Evolutionary conservation across 1,140 invertebrate species (phyloP), one percentile per base, ranked within the genome.

Genomic region (Achatina immaculata): DNA sequence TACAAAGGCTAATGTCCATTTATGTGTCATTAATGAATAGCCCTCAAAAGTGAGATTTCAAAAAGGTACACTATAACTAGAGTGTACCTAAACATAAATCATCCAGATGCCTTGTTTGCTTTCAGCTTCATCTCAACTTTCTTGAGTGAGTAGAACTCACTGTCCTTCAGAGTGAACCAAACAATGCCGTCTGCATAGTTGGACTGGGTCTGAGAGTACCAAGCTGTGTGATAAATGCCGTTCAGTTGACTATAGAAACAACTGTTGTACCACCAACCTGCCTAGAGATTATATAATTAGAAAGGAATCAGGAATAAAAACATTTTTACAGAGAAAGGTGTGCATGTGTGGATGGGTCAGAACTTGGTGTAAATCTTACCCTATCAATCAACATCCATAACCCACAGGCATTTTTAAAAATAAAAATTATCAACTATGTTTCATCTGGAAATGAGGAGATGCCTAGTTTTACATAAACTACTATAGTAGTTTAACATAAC

Each of bases 231-330:
- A 88, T 93, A 94, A 45, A 92, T 87, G 9, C 94, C 94, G 87
- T 94, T 94, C 55, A 94, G 90, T 88, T 94, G 93, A 69, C 92
- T 90, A 84, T 93, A 92, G 85, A 93, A 94, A 83, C 94, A 94
- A 90, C 92, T 93, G 85, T 93, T 92, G 87, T 93, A 94, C 94
- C 94, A 94, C 94, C 94, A 94, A 3, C 93, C 94, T 0, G 92
- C 92, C 72, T 83, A 74, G 31, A 28, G 58, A 68, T 14, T 28
- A 48, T 7, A 11, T n/a, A n/a, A n/a, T n/a, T n/a, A 14, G 51
- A 55, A 14, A 55, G 14, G 51, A n/a, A 55, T 16, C 14, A 55
- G n/a, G 14, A n/a, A n/a, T 14, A 55, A 55, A n/a, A n/a, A 16
- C n/a, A n/a, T n/a, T n/a, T n/a, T n/a, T n/a, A n/a, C n/a, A n/a